Evolutionary conservation across 2,113 vertebrate genomes (phyloP).

Genomic region (Dermatemys mawii): DNA sequence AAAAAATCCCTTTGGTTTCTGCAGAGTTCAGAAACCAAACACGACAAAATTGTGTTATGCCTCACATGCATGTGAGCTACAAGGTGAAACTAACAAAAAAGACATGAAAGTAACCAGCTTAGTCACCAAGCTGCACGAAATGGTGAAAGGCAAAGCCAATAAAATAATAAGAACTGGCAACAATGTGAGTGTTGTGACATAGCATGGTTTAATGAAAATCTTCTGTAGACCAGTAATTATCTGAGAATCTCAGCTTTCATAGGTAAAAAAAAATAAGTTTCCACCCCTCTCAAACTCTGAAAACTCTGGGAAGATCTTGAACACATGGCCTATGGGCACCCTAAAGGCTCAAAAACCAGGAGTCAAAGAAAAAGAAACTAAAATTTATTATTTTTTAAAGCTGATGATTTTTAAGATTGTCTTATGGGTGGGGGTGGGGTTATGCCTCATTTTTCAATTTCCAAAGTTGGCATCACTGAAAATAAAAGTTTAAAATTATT

Average conservation of each 20-base stretch:
- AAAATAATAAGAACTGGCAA: too few relatives aligned
- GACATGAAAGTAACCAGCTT: neutral
- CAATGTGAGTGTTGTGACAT: neutral
- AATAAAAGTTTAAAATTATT: neutral
- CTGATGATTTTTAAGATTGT: neutral
- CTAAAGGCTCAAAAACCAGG: neutral
- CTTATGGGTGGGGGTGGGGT: neutral
- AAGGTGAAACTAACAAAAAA: conserved; percentile 10
- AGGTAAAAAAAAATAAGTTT: neutral
- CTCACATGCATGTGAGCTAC: neutral
- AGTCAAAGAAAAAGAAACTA: neutral
- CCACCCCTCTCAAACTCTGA: neutral
- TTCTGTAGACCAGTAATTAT: neutral
- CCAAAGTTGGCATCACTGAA: neutral
- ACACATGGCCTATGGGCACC: neutral
- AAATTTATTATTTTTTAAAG: neutral
- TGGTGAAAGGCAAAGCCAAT: neutral
- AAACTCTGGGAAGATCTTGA: neutral
- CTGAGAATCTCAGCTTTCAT: neutral
- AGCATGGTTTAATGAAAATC: neutral
- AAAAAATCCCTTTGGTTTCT: neutral
- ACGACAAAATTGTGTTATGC: neutral
- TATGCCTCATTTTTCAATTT: neutral
- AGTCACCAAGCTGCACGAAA: conserved; percentile 9
- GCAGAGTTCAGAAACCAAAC: neutral